These are phyloP conservation scores for Thalassarche chlororhynchos DNA, from an alignment of 2,113 vertebrate genomes.

Conservation along the genomic window DNA sequence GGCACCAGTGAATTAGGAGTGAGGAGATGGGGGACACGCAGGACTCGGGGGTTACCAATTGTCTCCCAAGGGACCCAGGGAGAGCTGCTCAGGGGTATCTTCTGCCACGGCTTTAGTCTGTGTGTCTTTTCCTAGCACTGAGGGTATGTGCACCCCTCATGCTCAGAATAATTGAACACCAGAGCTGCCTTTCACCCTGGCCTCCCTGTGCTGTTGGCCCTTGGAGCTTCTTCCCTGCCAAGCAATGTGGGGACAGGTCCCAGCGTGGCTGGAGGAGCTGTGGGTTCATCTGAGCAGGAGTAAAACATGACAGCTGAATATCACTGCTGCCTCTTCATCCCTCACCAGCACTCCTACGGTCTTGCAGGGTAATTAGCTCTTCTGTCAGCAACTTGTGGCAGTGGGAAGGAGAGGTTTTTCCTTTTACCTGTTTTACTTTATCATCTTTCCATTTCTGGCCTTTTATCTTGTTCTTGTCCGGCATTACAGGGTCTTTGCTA, in stretches of 20 bases:
- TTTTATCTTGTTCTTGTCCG: background rate
- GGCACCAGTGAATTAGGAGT: background rate
- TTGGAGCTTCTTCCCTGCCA: rapidly evolving
- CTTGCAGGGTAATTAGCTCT: background rate
- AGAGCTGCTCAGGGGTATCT: no score
- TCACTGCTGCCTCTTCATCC: rapidly evolving
- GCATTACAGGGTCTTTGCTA: background rate
- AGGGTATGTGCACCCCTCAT: background rate
- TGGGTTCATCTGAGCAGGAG: background rate
- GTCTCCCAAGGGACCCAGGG: no score
- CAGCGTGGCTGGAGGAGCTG: background rate
- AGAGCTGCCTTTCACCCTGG: background rate
- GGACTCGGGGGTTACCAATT: rapidly evolving
- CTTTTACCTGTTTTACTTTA: background rate
- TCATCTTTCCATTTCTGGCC: background rate
- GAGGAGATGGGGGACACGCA: rapidly evolving
- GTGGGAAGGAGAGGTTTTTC: background rate
- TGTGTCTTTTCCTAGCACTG: rapidly evolving
- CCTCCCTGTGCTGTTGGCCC: no score
- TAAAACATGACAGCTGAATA: rapidly evolving
- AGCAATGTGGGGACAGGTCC: background rate
- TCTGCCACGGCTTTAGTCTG: background rate
- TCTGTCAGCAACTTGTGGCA: background rate
- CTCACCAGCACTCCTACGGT: rapidly evolving
- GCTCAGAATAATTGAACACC: rapidly evolving